phyloP scores from a whole-genome alignment of 2,797 vertebrate genomes.

The Sarcophilus harrisii region DNA sequence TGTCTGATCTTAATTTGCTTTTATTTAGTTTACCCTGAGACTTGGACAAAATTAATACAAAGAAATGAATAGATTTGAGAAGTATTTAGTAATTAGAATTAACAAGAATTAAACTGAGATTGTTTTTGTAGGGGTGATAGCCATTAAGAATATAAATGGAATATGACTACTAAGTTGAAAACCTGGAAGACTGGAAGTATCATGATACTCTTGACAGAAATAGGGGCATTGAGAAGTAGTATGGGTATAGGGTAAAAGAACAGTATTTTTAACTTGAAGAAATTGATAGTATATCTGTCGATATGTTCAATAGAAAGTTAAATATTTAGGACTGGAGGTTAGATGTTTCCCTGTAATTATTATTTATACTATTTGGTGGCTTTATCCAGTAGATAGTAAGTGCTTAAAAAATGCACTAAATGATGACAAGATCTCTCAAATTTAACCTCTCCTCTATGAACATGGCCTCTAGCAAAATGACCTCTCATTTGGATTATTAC shows the following conservation, averaged over 20 bases:
- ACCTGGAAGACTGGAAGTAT: background rate
- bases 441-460: background rate
- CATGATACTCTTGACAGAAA: background rate
- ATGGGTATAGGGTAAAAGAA: background rate
- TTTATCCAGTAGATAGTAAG: background rate
- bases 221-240: background rate
- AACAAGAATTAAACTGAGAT: background rate
- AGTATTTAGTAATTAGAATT: background rate
- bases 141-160: background rate
- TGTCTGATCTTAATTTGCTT: background rate
- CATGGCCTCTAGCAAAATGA: background rate
- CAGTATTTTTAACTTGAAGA: background rate
- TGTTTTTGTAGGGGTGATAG: background rate
- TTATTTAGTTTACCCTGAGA: background rate
- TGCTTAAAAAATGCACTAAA: background rate
- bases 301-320: background rate
- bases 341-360: background rate
- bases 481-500: background rate
- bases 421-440: background rate
- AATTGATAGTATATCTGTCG: background rate
- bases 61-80: background rate
- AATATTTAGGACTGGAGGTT: background rate
- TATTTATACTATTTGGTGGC: background rate
- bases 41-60: background rate
- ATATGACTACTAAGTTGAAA: background rate